phyloP scores from a whole-genome alignment of 92 coral and sea anemone species.

The Phenganax subtilis region DNA sequence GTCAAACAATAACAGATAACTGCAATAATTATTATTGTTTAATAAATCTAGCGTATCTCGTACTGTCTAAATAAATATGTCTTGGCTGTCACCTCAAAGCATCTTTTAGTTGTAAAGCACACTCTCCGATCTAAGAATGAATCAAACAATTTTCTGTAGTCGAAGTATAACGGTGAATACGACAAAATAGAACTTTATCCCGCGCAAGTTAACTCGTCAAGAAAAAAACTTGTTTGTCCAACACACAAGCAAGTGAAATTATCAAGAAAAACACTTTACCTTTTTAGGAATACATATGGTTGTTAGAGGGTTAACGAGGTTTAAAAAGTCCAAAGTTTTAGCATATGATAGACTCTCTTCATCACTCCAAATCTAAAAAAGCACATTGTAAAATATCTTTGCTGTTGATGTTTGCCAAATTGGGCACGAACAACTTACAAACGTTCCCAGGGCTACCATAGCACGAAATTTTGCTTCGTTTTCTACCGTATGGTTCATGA shows the following conservation, averaged over 20 bases:
- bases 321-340: slow-evolving; percentile 61
- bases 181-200: no score
- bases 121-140: slow-evolving; percentile 66
- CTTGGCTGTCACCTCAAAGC: slow-evolving; percentile 38
- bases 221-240: no score
- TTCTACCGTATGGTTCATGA: slow-evolving; percentile 65
- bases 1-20: no score
- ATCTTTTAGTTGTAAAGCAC: slow-evolving; percentile 63
- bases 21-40: no score
- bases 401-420: not conserved
- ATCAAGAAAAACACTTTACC: slow-evolving; percentile 43
- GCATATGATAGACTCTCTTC: slow-evolving; percentile 60
- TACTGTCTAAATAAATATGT: not conserved
- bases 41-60: not conserved
- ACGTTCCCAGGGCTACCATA: slow-evolving; percentile 82
- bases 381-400: not conserved
- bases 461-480: slow-evolving; percentile 83
- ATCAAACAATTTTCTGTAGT: not conserved
- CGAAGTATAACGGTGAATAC: no score
- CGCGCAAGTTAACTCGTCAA: no score
- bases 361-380: slow-evolving; percentile 68
- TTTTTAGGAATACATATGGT: slow-evolving; percentile 64
- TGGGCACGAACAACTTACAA: slow-evolving; percentile 52
- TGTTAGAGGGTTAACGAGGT: slow-evolving; percentile 46
- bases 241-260: not conserved